phyloP scores from a whole-genome alignment of 35 echinoderm and acorn worm species.

The Stichopus chloronotus region DNA sequence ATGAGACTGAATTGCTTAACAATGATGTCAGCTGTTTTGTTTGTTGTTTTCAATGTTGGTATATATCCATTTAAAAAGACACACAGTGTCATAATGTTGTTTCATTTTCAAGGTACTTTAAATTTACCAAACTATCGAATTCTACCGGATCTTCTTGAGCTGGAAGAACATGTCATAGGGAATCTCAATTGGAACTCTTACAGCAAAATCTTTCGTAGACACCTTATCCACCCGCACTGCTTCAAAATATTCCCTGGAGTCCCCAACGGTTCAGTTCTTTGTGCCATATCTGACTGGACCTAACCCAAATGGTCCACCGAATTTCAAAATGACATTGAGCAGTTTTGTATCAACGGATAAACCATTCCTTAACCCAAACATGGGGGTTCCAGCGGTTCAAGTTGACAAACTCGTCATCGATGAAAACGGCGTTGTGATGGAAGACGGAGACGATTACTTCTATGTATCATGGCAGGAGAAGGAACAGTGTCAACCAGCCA shows the following conservation, averaged over 20 bases:
- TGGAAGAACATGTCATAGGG: not conserved
- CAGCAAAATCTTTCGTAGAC: not conserved
- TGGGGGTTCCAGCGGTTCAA: too few relatives aligned
- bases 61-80: too few relatives aligned
- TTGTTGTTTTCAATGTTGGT: too few relatives aligned
- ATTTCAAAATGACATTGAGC: not conserved
- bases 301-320: not conserved
- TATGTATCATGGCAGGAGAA: not conserved
- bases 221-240: not conserved
- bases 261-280: not conserved
- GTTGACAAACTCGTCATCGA: too few relatives aligned
- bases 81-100: too few relatives aligned
- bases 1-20: too few relatives aligned
- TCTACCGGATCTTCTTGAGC: not conserved
- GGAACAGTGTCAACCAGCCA: not conserved
- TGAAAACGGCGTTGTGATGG: not conserved
- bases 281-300: not conserved
- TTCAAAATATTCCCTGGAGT: not conserved
- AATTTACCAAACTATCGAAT: not conserved
- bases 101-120: not conserved
- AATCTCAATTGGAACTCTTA: not conserved
- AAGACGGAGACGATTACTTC: not conserved
- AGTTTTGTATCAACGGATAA: constrained; percentile 1
- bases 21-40: too few relatives aligned
- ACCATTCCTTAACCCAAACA: too few relatives aligned